Conservation (phyloP, 37 sponge, comb jelly and placozoan genomes). For the Tethya wilhelma region DNA sequence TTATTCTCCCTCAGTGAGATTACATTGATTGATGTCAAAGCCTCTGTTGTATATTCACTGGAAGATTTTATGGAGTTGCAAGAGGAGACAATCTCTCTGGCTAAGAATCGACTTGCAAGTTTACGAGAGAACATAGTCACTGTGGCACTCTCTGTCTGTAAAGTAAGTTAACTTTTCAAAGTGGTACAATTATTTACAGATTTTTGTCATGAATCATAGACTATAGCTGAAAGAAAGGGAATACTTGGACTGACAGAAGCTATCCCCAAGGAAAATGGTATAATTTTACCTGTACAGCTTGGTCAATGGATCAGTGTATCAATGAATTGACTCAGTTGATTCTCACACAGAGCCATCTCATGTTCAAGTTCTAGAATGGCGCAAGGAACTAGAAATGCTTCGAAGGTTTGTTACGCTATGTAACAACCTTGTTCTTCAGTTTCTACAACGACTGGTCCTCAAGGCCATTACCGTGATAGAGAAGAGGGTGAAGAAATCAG, state of each 20-base stretch:
- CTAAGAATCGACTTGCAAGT: background rate
- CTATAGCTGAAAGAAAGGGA: constrained; percentile 4
- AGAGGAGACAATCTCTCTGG: background rate
- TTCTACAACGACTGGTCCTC: constrained; percentile 38
- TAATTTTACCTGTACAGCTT: background rate
- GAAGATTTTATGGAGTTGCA: constrained; percentile 13
- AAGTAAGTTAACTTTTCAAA: background rate
- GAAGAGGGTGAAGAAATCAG: background rate
- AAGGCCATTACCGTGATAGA: constrained; percentile 13
- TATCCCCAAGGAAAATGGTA: too few relatives aligned
- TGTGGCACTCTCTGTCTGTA: background rate
- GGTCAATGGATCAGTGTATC: background rate
- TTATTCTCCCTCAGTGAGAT: background rate
- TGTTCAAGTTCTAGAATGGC: constrained; percentile 28
- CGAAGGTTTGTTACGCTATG: constrained; percentile 27
- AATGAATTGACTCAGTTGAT: background rate
- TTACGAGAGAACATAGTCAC: constrained; percentile 12
- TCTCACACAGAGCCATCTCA: constrained; percentile 8
- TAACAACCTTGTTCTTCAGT: constrained; percentile 1
- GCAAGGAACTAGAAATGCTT: constrained; percentile 7
- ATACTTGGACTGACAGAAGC: background rate
- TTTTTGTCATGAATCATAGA: background rate
- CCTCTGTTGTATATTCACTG: background rate
- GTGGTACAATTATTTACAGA: background rate
- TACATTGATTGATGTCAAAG: background rate